A percentile compares a stretch with the other conserved stretches of the same genome.
These are phyloP conservation scores for Desmophyllum pertusum DNA, from an alignment of 92 coral and sea anemone genomes.

Conservation along the genomic window DNA sequence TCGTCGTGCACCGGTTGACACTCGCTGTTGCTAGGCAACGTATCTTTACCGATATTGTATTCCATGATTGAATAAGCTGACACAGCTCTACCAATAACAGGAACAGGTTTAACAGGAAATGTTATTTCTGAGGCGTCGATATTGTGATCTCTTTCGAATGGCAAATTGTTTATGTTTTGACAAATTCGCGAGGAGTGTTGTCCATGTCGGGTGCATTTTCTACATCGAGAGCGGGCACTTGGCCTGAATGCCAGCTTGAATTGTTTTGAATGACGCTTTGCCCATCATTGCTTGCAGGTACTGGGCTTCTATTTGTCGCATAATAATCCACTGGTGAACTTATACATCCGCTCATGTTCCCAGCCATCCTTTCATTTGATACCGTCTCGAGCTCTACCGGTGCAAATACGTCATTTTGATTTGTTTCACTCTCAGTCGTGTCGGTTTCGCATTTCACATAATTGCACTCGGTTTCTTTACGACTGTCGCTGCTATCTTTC, in stretches of 20 bases:
- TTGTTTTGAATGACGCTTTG: background rate
- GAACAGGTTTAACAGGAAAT: conserved; percentile 39
- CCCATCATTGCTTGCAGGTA: background rate
- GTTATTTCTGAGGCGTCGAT: background rate
- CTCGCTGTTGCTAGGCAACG: background rate
- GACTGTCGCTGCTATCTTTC: background rate
- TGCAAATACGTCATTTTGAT: background rate
- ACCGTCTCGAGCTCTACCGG: background rate
- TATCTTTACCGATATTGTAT: conserved; percentile 17
- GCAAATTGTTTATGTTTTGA: background rate
- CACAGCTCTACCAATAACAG: conserved; percentile 26
- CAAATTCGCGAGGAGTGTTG: background rate
- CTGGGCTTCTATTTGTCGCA: background rate
- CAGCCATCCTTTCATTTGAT: background rate
- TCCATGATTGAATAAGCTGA: conserved; percentile 43
- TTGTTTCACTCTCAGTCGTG: background rate
- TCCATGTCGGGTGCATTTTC: background rate
- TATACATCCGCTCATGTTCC: background rate
- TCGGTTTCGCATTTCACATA: background rate
- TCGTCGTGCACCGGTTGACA: background rate
- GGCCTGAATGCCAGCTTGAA: background rate
- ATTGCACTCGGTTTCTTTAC: background rate
- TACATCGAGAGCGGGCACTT: background rate
- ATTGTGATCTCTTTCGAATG: background rate
- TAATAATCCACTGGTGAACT: background rate